Conservation (phyloP, 2,888 invertebrate species). For the Andrena trimmerana region DNA sequence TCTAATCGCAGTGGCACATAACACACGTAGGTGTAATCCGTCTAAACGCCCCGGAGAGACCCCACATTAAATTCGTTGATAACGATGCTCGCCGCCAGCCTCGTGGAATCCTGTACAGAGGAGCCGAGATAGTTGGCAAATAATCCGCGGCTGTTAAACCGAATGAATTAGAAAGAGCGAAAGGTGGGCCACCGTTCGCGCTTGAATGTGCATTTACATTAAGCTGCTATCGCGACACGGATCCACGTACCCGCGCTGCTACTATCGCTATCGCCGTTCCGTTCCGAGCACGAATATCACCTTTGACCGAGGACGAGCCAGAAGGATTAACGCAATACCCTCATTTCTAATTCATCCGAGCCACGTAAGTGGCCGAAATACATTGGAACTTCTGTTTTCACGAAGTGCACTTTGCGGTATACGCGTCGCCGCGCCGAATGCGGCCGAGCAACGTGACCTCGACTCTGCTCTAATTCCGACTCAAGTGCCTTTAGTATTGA, state of each 20-base stretch:
- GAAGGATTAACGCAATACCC: neutral
- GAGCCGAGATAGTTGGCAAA: neutral
- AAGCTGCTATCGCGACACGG: neutral
- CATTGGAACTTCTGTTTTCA: neutral
- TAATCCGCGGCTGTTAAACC: slow-evolving; percentile 9
- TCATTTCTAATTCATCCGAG: neutral
- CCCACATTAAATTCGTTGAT: neutral
- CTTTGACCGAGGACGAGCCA: neutral
- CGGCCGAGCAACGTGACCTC: neutral
- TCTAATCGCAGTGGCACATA: slow-evolving; percentile 43
- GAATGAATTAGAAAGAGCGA: slow-evolving; percentile 11
- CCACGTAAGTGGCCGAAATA: neutral
- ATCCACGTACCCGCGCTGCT: neutral
- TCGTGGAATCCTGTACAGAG: slow-evolving; percentile 5
- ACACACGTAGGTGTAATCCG: slow-evolving; percentile 3
- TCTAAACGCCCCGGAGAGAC: slow-evolving; percentile 7
- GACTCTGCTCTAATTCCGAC: slow-evolving; percentile 7
- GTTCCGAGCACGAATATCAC: neutral
- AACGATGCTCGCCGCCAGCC: slow-evolving; percentile 25
- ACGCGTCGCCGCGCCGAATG: neutral
- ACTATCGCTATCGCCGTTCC: neutral
- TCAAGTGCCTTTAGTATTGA: slow-evolving; percentile 31
- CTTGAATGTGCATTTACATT: slow-evolving; percentile 30
- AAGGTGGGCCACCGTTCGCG: neutral
- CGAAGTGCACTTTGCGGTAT: neutral